These are phyloP conservation scores for Junonia oenone DNA, from an alignment of 2,888 invertebrate species.

Conservation along the genomic window DNA sequence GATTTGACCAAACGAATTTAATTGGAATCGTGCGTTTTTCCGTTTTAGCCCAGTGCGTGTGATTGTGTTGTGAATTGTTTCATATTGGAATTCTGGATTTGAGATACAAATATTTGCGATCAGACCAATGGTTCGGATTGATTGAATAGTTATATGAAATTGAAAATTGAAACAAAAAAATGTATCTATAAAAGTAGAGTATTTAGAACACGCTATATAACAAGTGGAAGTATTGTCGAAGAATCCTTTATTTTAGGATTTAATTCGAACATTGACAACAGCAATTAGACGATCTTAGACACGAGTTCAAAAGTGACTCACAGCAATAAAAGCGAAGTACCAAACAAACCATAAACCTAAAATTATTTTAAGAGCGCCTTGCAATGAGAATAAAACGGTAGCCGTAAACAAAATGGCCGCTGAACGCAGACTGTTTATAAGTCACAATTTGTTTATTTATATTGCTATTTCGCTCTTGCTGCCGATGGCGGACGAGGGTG, in stretches of 20 bases:
- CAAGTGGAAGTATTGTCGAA: constrained; percentile 20
- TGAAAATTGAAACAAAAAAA: too few relatives aligned
- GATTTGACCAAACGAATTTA: not conserved
- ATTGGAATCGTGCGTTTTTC: constrained; percentile 7
- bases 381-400: constrained; percentile 49
- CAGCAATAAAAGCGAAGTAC: constrained; percentile 46
- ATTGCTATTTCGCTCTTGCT: constrained; percentile 65
- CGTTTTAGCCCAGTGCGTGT: not conserved
- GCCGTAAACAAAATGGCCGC: constrained; percentile 71
- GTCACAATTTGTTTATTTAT: constrained; percentile 74
- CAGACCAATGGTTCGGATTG: not conserved
- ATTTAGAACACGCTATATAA: not conserved
- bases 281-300: constrained; percentile 15
- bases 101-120: constrained; percentile 1
- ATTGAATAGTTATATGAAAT: too few relatives aligned
- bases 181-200: too few relatives aligned
- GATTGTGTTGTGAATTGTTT: constrained; percentile 22
- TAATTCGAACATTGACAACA: constrained; percentile 9
- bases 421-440: constrained; percentile 65
- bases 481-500: constrained; percentile 65
- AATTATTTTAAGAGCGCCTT: constrained; percentile 33
- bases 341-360: constrained; percentile 36
- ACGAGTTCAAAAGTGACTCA: constrained; percentile 43
- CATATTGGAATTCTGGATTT: constrained; percentile 16
- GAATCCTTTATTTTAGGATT: too few relatives aligned